phyloP scores from a whole-genome alignment of 2,797 vertebrate species.

The Xenentodon cancila region DNA sequence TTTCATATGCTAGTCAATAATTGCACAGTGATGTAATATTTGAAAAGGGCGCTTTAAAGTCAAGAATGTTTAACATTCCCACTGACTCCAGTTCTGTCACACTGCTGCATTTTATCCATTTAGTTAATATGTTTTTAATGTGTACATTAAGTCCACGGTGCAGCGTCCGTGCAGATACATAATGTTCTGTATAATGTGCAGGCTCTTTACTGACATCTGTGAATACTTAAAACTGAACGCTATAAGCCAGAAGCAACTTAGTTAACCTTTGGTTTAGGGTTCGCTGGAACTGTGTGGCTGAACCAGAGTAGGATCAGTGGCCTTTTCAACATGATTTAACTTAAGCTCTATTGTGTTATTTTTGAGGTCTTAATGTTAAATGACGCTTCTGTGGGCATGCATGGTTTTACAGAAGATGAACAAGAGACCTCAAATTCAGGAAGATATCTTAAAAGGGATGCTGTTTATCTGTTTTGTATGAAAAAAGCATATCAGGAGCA shows the following conservation, averaged over 20 bases:
- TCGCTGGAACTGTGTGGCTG: constrained; percentile 31
- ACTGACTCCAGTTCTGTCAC: neutral
- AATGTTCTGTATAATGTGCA: constrained; percentile 14
- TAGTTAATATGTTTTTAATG: neutral
- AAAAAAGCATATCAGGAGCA: no score
- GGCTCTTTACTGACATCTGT: neutral
- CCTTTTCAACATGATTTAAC: constrained; percentile 30
- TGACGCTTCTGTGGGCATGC: constrained; percentile 3
- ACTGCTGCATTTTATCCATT: constrained; percentile 19
- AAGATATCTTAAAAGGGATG: no score
- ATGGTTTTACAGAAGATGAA: no score
- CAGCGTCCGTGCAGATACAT: constrained; percentile 2
- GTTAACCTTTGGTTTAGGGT: constrained; percentile 42
- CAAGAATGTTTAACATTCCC: constrained; percentile 19
- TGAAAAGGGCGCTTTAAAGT: constrained; percentile 55
- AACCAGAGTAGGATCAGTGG: constrained; percentile 24
- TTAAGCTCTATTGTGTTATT: constrained; percentile 16
- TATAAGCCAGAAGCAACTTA: constrained; percentile 30
- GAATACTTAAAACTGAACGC: constrained; percentile 8
- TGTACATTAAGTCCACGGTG: constrained; percentile 17
- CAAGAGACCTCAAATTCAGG: no score
- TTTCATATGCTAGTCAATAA: constrained; percentile 69
- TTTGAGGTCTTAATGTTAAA: constrained; percentile 23
- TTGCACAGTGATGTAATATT: constrained; percentile 69
- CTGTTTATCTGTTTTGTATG: no score